These are phyloP conservation scores for Apotomis betuletana DNA, from an alignment of 2,888 invertebrate species.

Conservation along the genomic window DNA sequence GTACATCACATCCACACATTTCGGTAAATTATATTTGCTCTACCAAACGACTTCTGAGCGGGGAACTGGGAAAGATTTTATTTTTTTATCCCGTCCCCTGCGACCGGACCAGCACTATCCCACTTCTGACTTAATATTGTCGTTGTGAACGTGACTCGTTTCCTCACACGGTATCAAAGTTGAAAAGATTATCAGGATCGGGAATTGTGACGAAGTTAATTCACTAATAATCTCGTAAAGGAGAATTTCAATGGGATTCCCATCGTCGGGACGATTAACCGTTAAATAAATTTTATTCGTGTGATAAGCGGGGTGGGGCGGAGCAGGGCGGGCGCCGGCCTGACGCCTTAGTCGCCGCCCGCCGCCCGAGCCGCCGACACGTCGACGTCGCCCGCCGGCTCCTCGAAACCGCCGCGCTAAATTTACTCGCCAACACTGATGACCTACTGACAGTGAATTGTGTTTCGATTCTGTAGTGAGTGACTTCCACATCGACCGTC, in stretches of 20 bases:
- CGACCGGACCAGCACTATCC: constrained; percentile 22
- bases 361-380: constrained; percentile 65
- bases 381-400: constrained; percentile 58
- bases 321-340: constrained; percentile 65
- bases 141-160: constrained; percentile 19
- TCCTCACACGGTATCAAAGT: not conserved
- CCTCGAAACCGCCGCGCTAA: constrained; percentile 58
- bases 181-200: constrained; percentile 1
- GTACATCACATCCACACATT: not conserved
- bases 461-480: constrained; percentile 57
- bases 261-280: constrained; percentile 75
- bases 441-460: constrained; percentile 76
- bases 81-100: constrained; percentile 11
- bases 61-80: constrained; percentile 10
- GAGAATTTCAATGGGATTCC: constrained; percentile 72
- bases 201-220: constrained; percentile 46
- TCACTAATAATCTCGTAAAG: constrained; percentile 65
- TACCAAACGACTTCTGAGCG: constrained; percentile 20
- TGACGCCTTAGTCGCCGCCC: constrained; percentile 74
- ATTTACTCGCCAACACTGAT: constrained; percentile 60
- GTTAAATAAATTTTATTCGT: constrained; percentile 81
- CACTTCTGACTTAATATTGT: constrained; percentile 25
- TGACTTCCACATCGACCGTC: constrained; percentile 48
- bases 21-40: constrained; percentile 28
- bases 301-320: constrained; percentile 76